A percentile compares a stretch with the other conserved stretches of the same genome.
phyloP scores from a whole-genome alignment of 2,888 invertebrate species.

The Scaptomyza parva region DNA sequence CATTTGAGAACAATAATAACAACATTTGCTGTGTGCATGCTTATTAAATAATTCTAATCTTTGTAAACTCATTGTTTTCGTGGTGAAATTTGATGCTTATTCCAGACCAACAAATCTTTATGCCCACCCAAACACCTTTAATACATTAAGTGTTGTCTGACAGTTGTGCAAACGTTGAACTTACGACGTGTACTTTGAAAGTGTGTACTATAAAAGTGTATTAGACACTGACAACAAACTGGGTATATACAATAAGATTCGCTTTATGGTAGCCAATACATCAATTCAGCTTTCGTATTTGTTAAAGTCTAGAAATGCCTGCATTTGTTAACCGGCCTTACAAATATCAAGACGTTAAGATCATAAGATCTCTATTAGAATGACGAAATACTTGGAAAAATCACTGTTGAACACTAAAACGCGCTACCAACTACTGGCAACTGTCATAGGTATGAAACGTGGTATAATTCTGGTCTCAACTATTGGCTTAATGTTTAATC shows the following conservation, averaged over 20 bases:
- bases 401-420: constrained; percentile 50
- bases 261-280: constrained; percentile 5
- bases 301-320: neutral
- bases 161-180: constrained; percentile 9
- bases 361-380: constrained; percentile 2
- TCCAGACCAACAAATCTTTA: constrained; percentile 18
- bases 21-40: neutral
- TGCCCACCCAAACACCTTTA: constrained; percentile 1
- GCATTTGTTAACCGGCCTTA: constrained; percentile 9
- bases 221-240: neutral
- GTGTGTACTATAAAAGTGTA: constrained; percentile 5
- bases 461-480: neutral
- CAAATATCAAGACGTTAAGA: constrained; percentile 14
- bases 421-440: constrained; percentile 72
- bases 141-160: constrained; percentile 6
- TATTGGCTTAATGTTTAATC: too few relatives aligned
- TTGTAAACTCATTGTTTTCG: neutral
- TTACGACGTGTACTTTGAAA: neutral
- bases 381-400: constrained; percentile 28
- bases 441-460: constrained; percentile 61
- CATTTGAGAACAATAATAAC: neutral
- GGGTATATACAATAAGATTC: neutral
- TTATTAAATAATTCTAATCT: neutral
- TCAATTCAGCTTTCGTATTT: constrained; percentile 1
- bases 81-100: neutral